Evolutionary conservation across 2,797 vertebrate genomes (phyloP).

Genomic region (Neostethus bicornis): DNA sequence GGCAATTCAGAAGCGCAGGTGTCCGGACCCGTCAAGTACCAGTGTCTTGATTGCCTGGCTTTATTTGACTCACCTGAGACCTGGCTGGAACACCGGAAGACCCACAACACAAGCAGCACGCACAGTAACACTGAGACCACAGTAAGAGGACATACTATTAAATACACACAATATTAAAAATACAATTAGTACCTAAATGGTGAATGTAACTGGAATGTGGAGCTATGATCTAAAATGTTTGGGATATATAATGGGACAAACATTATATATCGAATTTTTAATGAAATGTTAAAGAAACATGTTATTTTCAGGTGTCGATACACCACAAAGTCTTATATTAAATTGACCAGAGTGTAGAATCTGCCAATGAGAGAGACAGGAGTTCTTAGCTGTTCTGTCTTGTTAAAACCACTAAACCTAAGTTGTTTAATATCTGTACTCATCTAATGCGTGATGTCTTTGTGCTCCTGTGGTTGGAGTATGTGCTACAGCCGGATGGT

Average conservation of each 20-base stretch:
- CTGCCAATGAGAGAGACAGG: neutral
- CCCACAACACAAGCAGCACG: slow-evolving; percentile 82
- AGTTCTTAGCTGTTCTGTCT: neutral
- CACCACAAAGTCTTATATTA: neutral
- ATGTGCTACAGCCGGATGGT: slow-evolving; percentile 83
- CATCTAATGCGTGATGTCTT: neutral
- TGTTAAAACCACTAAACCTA: no score
- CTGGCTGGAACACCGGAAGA: slow-evolving; percentile 88
- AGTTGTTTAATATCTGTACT: neutral
- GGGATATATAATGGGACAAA: neutral
- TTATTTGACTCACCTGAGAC: slow-evolving; percentile 87
- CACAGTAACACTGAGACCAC: slow-evolving; percentile 73
- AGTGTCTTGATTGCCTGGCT: slow-evolving; percentile 90
- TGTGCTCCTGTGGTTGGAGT: slow-evolving; percentile 68
- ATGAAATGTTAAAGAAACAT: neutral
- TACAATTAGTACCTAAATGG: neutral
- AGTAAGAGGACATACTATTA: slow-evolving; percentile 51
- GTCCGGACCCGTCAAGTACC: slow-evolving; percentile 85
- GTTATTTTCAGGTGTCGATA: neutral
- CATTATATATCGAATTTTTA: neutral
- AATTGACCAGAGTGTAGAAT: no score
- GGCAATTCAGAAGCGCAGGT: slow-evolving; percentile 32
- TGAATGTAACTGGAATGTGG: slow-evolving; percentile 1
- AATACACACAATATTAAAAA: neutral
- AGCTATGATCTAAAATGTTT: neutral